Percentiles rank a stretch among this genome's conserved stretches.
Conservation (phyloP, 2,888 invertebrate species). For the Didymodactylos carnosus region DNA sequence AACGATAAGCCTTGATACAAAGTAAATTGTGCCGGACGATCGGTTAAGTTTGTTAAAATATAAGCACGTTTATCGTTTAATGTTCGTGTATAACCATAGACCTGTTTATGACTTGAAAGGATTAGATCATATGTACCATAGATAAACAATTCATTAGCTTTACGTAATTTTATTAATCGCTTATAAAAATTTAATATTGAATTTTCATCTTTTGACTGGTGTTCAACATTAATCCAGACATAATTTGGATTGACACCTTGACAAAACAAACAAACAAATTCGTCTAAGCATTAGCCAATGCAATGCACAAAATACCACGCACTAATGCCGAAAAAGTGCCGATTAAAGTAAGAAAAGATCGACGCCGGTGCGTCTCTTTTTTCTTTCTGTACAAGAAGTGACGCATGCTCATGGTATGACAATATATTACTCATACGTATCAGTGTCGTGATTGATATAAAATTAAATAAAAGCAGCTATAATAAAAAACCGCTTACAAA, state of each 20-base stretch:
- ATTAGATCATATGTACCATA: not conserved
- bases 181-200: not conserved
- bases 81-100: not conserved
- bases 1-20: not conserved
- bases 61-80: not conserved
- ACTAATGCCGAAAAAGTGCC: too few relatives aligned
- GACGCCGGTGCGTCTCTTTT: too few relatives aligned
- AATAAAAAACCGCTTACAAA: too few relatives aligned
- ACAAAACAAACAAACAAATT: too few relatives aligned
- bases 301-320: too few relatives aligned
- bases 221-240: not conserved
- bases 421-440: too few relatives aligned
- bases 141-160: not conserved
- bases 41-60: not conserved
- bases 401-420: too few relatives aligned
- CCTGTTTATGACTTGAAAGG: not conserved
- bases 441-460: too few relatives aligned
- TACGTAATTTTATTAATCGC: not conserved
- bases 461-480: too few relatives aligned
- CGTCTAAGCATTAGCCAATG: too few relatives aligned
- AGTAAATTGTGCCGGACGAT: not conserved
- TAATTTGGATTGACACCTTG: not conserved
- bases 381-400: too few relatives aligned
- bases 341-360: too few relatives aligned
- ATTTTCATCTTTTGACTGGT: not conserved